Percentiles rank a stretch among this genome's conserved stretches.
phyloP scores from a whole-genome alignment of 2,797 vertebrate species.

The Periparus ater region DNA sequence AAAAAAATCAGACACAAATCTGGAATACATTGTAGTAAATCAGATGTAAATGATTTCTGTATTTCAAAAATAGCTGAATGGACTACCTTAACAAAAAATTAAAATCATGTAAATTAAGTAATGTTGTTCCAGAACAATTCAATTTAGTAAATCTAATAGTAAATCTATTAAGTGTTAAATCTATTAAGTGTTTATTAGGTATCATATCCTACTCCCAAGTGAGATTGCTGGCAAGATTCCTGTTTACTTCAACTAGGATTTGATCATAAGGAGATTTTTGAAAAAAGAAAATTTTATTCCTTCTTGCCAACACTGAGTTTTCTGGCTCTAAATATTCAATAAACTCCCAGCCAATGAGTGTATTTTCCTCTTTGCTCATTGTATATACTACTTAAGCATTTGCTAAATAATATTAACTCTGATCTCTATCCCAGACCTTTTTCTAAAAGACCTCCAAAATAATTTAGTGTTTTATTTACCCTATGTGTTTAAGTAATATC shows the following conservation, averaged over 20 bases:
- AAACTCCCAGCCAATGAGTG: neutral
- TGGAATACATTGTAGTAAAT: neutral
- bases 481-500: neutral
- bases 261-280: neutral
- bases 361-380: slow-evolving; percentile 22
- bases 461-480: slow-evolving; percentile 1
- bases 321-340: slow-evolving; percentile 16
- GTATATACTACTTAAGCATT: neutral
- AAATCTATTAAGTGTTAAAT: neutral
- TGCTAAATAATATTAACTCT: slow-evolving; percentile 25
- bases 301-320: neutral
- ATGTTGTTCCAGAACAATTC: neutral
- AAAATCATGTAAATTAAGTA: neutral
- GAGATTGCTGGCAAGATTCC: neutral
- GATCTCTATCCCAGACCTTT: neutral
- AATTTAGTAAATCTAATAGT: neutral
- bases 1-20: neutral
- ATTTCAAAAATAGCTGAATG: neutral
- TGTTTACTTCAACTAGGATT: neutral
- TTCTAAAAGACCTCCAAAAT: neutral
- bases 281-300: neutral
- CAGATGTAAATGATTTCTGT: neutral
- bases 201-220: neutral
- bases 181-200: neutral
- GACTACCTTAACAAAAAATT: neutral